Conservation (phyloP, 2,113 vertebrate species). For the Halichoerus grypus region DNA sequence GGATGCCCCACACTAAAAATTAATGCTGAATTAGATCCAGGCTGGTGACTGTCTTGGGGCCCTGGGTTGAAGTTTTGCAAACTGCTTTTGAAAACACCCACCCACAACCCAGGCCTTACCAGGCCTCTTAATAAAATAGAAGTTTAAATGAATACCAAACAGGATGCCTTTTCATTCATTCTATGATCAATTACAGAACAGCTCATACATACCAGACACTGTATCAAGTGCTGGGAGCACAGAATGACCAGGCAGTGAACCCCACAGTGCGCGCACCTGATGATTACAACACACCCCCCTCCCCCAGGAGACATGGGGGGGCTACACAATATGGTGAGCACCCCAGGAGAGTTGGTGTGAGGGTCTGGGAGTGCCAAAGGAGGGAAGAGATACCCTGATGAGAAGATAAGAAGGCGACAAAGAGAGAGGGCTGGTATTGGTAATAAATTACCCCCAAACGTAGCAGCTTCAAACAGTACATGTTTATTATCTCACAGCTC, state of each 20-base stretch:
- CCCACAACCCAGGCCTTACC: not conserved
- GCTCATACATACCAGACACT: not conserved
- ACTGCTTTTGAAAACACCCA: not conserved
- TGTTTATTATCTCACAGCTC: not conserved
- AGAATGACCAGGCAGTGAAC: not conserved
- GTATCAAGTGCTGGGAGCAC: not conserved
- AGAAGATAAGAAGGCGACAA: not conserved
- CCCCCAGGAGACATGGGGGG: too few species aligned
- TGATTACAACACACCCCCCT: too few species aligned
- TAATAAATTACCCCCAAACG: not conserved
- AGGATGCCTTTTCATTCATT: constrained; percentile 13
- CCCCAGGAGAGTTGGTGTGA: not conserved
- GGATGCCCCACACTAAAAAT: not conserved
- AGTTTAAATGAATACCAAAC: not conserved
- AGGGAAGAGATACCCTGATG: not conserved
- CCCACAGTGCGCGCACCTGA: not conserved
- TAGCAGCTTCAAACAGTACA: not conserved
- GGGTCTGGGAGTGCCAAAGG: not conserved
- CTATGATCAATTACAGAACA: not conserved
- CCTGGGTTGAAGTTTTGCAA: not conserved
- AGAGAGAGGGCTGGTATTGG: not conserved
- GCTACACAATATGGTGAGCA: not conserved
- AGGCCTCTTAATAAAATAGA: not conserved
- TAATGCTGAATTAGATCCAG: not conserved
- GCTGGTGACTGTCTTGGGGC: not conserved